phyloP scores from a whole-genome alignment of 2,888 invertebrate species.

The Metellina segmentata region DNA sequence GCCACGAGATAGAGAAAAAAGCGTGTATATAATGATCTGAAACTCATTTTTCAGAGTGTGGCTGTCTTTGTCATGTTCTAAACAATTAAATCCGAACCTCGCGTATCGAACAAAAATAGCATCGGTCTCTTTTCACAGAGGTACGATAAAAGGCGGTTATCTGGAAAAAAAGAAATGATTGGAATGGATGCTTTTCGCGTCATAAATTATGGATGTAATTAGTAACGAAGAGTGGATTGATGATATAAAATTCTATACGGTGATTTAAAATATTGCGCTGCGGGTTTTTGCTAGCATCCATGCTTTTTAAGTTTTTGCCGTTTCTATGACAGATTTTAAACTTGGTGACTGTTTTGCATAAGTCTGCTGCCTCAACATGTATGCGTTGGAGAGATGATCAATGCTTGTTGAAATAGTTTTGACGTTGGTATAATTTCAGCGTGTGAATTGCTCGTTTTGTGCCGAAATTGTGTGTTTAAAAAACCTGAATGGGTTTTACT shows the following conservation, averaged over 20 bases:
- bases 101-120: neutral
- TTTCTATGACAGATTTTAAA: neutral
- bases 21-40: constrained; percentile 9
- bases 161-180: neutral
- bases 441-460: too few species aligned
- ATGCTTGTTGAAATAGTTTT: neutral
- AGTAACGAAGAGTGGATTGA: neutral
- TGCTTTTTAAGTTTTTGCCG: neutral
- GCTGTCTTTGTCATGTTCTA: constrained; percentile 18
- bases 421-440: neutral
- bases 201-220: neutral
- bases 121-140: neutral
- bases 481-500: too few species aligned
- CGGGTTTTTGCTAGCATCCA: neutral
- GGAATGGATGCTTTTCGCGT: neutral
- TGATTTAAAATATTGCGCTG: neutral
- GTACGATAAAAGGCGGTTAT: constrained; percentile 8
- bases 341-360: neutral
- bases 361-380: neutral
- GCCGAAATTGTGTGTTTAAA: too few species aligned
- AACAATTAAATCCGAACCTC: constrained; percentile 16
- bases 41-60: constrained; percentile 26
- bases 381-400: neutral
- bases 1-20: neutral
- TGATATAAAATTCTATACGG: neutral